Evolutionary conservation across 2,888 invertebrate species (phyloP), one percentile per base, ranked within the genome.

Genomic region (Elaeidobius kamerunicus): DNA sequence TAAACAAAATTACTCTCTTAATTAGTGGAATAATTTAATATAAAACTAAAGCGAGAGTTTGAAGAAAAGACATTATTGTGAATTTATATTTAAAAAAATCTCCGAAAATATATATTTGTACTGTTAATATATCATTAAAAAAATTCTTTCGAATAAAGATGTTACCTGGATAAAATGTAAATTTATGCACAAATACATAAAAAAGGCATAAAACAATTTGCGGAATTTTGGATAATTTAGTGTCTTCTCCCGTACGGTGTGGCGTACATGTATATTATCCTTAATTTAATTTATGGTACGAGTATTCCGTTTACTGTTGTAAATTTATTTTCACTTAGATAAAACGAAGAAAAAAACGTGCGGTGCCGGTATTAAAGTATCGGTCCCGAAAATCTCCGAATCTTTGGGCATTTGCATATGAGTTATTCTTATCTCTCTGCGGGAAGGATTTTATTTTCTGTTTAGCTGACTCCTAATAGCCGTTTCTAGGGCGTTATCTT

Each of bases 401-500:
- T 27, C 42, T 18, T 20, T 40, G 20, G 27, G 36, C 49, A 49
- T 49, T 49, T 49, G 36, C 49, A 49, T 49, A 41, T 40, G 41
- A 42, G 49, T 48, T 49, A 49, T 49, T 49, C 42, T 42, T 42
- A 14, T 35, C 28, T 42, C 41, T 49, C 42, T 27, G 28, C 42
- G 9, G 42, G 49, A 42, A 9, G 19, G 32, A 41, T 35, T 49
- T 49, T 49, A 49, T 49, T 49, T 35, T 49, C 35, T 17, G 18
- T 51, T 39, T 45, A 32, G 44, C 30, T 45, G 44, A 32, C 44
- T 52, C 18, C 15, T 45, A 52, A 45, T 52, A 52, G 51, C 43
- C 34, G 32, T 39, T 38, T 39, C 51, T 52, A 45, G 51, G 39
- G 45, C 40, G 51, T 52, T 52, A 52, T 52, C 51, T 52, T 34